These are phyloP conservation scores for Harpegnathos saltator DNA, from an alignment of 1,140 invertebrate species.

Conservation along the genomic window DNA sequence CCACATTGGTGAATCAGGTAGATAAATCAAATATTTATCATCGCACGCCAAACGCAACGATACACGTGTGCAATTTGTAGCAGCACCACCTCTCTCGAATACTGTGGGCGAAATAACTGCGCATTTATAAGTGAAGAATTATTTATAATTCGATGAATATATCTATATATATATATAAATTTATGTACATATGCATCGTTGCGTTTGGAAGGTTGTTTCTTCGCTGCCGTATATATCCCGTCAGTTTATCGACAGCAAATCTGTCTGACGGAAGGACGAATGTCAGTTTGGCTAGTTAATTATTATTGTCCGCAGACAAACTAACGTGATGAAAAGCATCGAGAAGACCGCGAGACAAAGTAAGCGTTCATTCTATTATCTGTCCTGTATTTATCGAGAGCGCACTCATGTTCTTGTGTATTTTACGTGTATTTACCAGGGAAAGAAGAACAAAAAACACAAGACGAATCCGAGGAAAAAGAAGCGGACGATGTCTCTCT, in stretches of 20 bases:
- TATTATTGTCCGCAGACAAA: conserved; percentile 20
- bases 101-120: conserved; percentile 4
- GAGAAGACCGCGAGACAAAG: background rate
- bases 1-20: conserved; percentile 17
- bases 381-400: background rate
- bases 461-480: background rate
- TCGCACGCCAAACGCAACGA: conserved; percentile 9
- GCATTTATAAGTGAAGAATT: background rate
- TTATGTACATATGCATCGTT: too few relatives aligned
- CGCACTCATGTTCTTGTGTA: background rate
- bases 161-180: too few relatives aligned
- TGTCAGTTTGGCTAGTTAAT: background rate
- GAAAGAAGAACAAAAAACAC: background rate
- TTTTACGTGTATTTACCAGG: conserved; percentile 46
- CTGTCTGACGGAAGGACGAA: background rate
- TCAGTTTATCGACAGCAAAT: background rate
- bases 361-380: conserved; percentile 9
- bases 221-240: background rate
- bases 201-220: background rate
- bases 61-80: background rate
- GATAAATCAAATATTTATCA: conserved; percentile 44
- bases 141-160: background rate
- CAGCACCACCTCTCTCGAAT: background rate
- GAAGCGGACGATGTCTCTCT: background rate
- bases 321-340: conserved; percentile 9